These are phyloP conservation scores for Urocyon cinereoargenteus DNA, from an alignment of 2,797 vertebrate species.

Conservation along the genomic window DNA sequence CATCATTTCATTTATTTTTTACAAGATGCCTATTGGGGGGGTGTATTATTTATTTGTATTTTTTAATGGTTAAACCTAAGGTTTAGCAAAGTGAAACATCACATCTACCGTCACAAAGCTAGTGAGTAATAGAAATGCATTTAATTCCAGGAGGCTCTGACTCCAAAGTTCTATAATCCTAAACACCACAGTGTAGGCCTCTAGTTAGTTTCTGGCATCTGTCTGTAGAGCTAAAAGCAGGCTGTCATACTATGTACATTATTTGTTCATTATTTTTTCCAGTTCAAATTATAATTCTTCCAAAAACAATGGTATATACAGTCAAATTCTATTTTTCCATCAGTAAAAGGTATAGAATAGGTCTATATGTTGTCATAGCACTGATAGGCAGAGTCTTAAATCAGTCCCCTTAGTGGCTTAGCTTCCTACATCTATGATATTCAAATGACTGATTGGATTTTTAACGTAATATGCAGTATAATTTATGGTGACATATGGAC, in stretches of 20 bases:
- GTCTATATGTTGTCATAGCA: not conserved
- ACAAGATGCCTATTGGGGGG: not conserved
- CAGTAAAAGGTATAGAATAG: not conserved
- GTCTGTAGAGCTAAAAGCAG: not conserved
- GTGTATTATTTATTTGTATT: not conserved
- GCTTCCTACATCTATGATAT: not conserved
- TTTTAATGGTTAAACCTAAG: not conserved
- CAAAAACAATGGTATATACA: not conserved
- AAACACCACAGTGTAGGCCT: not conserved
- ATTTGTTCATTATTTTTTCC: not conserved
- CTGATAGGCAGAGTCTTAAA: not conserved
- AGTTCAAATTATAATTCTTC: not conserved
- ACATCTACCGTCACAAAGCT: not conserved
- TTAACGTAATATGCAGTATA: not conserved
- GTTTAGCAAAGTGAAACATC: not conserved
- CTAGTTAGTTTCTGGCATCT: not conserved
- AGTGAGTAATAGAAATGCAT: not conserved
- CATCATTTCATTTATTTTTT: not conserved
- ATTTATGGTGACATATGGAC: not conserved
- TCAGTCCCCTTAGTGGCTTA: not conserved
- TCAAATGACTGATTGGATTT: not conserved
- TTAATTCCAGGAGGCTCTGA: not conserved
- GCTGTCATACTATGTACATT: not conserved
- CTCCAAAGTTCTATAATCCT: not conserved
- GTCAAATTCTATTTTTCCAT: not conserved